Conservation (phyloP, 2,888 invertebrate species). For the Dendrolimus houi region DNA sequence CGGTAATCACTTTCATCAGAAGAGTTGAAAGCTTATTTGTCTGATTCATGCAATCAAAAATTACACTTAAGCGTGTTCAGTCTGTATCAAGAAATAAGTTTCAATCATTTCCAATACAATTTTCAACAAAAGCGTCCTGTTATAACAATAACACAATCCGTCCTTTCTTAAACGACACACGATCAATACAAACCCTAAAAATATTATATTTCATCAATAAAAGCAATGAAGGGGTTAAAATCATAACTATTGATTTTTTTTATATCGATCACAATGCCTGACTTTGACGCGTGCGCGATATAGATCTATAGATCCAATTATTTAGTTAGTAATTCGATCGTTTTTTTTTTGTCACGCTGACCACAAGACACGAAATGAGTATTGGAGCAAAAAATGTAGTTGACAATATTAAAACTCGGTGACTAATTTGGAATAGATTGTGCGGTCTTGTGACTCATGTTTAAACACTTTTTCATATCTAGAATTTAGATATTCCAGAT, state of each 20-base stretch:
- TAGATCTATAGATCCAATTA: slow-evolving; percentile 41
- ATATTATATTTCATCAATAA: slow-evolving; percentile 61
- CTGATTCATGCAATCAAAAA: no score
- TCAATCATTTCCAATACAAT: no score
- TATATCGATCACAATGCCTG: slow-evolving; percentile 40
- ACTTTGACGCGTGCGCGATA: slow-evolving; percentile 54
- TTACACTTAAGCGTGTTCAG: no score
- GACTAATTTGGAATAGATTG: background rate
- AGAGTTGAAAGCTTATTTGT: no score
- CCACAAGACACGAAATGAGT: slow-evolving; percentile 17
- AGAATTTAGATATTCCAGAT: no score
- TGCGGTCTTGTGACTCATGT: background rate
- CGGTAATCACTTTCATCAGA: no score
- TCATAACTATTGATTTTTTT: slow-evolving; percentile 50
- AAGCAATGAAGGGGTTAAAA: slow-evolving; percentile 32
- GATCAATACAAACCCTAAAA: slow-evolving; percentile 41
- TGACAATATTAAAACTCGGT: background rate
- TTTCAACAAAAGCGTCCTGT: slow-evolving; percentile 5
- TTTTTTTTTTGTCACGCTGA: slow-evolving; percentile 32
- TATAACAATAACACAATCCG: slow-evolving; percentile 37
- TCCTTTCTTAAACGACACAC: slow-evolving; percentile 22
- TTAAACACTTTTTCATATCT: no score
- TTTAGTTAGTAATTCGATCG: slow-evolving; percentile 42
- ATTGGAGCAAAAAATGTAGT: background rate
- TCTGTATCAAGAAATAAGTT: no score